A percentile compares a stretch with the other conserved stretches of the same genome.
phyloP scores from a whole-genome alignment of 2,113 vertebrate species.

The Callaeas wilsoni region DNA sequence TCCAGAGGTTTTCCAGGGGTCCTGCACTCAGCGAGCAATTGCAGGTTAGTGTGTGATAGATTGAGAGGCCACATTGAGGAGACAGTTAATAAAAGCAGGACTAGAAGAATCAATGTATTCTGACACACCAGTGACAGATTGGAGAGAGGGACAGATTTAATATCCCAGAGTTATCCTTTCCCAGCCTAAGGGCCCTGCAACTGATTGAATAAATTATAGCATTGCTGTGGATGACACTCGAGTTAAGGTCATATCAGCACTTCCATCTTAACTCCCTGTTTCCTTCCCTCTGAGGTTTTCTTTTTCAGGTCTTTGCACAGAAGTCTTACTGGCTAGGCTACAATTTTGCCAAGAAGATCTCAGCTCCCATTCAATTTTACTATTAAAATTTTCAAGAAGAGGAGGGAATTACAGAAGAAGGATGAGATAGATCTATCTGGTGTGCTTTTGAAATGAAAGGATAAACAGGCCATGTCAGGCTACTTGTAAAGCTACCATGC shows the following conservation, averaged over 20 bases:
- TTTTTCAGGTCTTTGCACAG: neutral
- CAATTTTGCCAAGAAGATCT: neutral
- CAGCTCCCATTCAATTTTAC: neutral
- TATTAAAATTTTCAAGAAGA: neutral
- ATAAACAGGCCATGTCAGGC: neutral
- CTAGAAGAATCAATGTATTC: slow-evolving; percentile 59
- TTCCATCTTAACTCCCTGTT: slow-evolving; percentile 3
- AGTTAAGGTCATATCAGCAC: slow-evolving; percentile 48
- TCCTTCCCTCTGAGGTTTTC: neutral
- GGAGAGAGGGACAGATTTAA: slow-evolving; percentile 71
- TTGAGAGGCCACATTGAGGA: slow-evolving; percentile 20
- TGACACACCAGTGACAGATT: slow-evolving; percentile 71
- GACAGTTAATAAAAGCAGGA: slow-evolving; percentile 67
- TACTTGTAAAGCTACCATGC: neutral
- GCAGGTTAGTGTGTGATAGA: slow-evolving; percentile 41
- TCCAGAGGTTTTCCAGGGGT: neutral
- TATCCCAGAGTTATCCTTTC: slow-evolving; percentile 68
- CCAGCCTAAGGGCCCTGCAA: slow-evolving; percentile 64
- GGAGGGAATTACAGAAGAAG: no score
- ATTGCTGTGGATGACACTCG: neutral
- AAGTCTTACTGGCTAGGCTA: neutral
- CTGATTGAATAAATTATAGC: slow-evolving; percentile 75
- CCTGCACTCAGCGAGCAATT: neutral
- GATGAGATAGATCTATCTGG: neutral
- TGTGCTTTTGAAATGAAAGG: neutral